phyloP scores from a whole-genome alignment of 2,113 vertebrate species.

The Ctenodactylus gundi region DNA sequence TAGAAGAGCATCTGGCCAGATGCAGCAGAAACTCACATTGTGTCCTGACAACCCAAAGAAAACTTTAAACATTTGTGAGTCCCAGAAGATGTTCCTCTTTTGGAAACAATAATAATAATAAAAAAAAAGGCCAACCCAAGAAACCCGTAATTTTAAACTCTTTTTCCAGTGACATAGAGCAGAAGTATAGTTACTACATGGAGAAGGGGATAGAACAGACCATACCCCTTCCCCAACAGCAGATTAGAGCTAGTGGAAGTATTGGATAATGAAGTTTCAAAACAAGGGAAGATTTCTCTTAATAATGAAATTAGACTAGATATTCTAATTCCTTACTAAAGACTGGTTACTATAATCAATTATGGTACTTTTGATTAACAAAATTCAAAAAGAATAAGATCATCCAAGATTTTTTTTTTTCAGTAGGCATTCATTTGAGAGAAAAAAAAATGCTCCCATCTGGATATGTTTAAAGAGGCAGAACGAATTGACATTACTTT shows the following conservation, averaged over 20 bases:
- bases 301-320: background rate
- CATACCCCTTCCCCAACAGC: background rate
- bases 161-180: background rate
- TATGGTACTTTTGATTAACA: background rate
- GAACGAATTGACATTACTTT: background rate
- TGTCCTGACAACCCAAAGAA: background rate
- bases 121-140: background rate
- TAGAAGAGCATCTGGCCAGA: background rate
- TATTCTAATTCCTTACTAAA: background rate
- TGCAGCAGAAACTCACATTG: background rate
- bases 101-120: no score
- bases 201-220: background rate
- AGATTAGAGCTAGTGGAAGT: background rate
- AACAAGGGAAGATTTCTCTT: background rate
- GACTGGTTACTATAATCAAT: background rate
- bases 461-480: background rate
- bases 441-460: background rate
- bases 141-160: background rate
- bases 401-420: background rate
- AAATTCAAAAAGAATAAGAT: background rate
- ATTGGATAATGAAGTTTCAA: background rate
- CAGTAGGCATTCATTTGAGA: background rate
- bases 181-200: background rate
- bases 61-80: background rate
- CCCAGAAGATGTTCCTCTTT: no score